Percentiles rank a stretch among this genome's conserved stretches.
These are phyloP conservation scores for Dryobota labecula DNA, from an alignment of 2,888 invertebrate species.

Conservation along the genomic window DNA sequence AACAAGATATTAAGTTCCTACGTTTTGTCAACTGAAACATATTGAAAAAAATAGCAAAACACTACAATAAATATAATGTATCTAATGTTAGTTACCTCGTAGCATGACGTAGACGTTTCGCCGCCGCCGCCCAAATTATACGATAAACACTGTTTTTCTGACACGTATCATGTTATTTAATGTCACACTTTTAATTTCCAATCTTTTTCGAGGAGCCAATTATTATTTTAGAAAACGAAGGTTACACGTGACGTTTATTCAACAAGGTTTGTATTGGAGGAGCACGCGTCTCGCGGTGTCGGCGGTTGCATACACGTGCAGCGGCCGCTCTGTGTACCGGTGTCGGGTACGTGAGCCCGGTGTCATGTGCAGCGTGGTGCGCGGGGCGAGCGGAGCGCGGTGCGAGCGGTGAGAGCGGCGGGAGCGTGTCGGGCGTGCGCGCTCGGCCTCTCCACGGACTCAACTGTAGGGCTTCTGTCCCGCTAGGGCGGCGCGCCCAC, in stretches of 20 bases:
- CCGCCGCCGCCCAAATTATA: constrained; percentile 82
- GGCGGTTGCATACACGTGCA: constrained; percentile 69
- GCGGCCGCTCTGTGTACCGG: constrained; percentile 54
- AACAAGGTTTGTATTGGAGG: constrained; percentile 42
- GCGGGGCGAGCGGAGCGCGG: constrained; percentile 67
- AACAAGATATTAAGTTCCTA: constrained; percentile 23
- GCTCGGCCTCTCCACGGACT: constrained; percentile 80
- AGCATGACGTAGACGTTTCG: constrained; percentile 84
- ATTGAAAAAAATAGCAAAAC: constrained; percentile 24
- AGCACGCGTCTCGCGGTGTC: constrained; percentile 55
- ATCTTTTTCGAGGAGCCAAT: constrained; percentile 68
- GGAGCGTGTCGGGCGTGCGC: constrained; percentile 76
- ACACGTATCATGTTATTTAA: constrained; percentile 85
- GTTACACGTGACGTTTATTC: constrained; percentile 61
- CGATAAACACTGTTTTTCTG: constrained; percentile 81
- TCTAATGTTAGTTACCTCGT: constrained; percentile 79
- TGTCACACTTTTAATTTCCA: constrained; percentile 77
- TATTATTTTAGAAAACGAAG: constrained; percentile 55
- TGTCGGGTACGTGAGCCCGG: constrained; percentile 60
- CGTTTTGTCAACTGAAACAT: constrained; percentile 27
- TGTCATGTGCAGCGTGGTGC: constrained; percentile 50
- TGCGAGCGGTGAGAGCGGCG: constrained; percentile 62
- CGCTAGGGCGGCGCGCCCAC: constrained; percentile 89
- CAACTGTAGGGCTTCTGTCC: constrained; percentile 86
- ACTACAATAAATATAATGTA: constrained; percentile 38